Percentiles rank a stretch among this genome's conserved stretches.
phyloP scores from a whole-genome alignment of 2,888 invertebrate species.

The Notodonta dromedarius region DNA sequence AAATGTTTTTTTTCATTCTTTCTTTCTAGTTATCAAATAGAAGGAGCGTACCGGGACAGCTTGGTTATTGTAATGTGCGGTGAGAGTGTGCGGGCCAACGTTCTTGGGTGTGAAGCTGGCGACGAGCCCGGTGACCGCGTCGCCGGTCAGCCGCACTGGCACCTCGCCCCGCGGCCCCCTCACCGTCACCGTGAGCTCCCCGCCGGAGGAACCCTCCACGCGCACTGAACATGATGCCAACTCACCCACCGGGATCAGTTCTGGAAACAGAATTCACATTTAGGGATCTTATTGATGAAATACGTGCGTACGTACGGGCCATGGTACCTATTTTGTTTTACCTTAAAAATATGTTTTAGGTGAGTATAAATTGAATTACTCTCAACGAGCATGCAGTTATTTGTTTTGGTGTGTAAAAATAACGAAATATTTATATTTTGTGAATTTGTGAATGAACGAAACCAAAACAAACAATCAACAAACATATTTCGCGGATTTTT shows the following conservation, averaged over 20 bases:
- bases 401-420: no score
- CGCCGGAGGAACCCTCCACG: slow-evolving; percentile 85
- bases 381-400: no score
- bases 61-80: slow-evolving; percentile 95
- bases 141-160: slow-evolving; percentile 95
- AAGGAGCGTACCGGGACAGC: slow-evolving; percentile 86
- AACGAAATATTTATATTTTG: no score
- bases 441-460: neutral
- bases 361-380: no score
- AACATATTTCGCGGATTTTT: neutral
- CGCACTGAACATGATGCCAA: slow-evolving; percentile 78
- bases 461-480: slow-evolving; percentile 1
- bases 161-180: slow-evolving; percentile 94
- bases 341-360: no score
- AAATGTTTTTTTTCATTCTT: no score
- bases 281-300: no score
- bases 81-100: slow-evolving; percentile 97
- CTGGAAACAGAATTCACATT: slow-evolving; percentile 58
- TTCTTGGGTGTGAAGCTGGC: slow-evolving; percentile 96
- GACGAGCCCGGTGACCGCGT: slow-evolving; percentile 93
- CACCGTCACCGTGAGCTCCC: slow-evolving; percentile 95
- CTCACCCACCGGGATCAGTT: slow-evolving; percentile 92
- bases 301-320: no score
- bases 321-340: no score
- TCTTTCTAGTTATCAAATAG: neutral